These are phyloP conservation scores for Dryoscopus gambensis DNA, from an alignment of 2,113 vertebrate genomes.

Conservation along the genomic window DNA sequence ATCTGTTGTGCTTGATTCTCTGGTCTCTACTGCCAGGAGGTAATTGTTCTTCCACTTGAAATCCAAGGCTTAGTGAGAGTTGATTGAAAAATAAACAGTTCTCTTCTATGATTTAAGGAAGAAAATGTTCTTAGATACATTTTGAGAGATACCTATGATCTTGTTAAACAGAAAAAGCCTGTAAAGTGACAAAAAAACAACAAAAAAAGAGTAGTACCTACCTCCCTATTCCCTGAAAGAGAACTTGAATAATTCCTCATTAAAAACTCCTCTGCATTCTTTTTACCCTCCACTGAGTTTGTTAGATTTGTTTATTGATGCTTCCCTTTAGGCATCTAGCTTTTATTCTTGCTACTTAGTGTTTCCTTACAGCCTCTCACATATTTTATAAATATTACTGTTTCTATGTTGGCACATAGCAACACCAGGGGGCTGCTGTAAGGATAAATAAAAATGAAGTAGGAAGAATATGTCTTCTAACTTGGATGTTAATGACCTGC, in stretches of 20 bases:
- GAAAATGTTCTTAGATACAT: neutral
- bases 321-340: neutral
- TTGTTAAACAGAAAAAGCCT: neutral
- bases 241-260: neutral
- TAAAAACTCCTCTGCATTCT: neutral
- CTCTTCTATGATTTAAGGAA: neutral
- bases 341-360: neutral
- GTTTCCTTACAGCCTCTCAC: neutral
- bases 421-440: neutral
- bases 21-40: neutral
- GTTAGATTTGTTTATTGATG: neutral
- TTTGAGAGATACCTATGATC: neutral
- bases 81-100: neutral
- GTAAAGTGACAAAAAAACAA: neutral
- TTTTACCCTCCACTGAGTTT: neutral
- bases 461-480: neutral
- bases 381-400: neutral
- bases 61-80: neutral
- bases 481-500: neutral
- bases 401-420: neutral
- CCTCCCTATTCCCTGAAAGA: neutral
- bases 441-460: neutral
- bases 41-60: neutral
- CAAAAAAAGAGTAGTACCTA: neutral
- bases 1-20: neutral